Conservation (phyloP, 2,113 vertebrate genomes). For the Ictidomys tridecemlineatus region DNA sequence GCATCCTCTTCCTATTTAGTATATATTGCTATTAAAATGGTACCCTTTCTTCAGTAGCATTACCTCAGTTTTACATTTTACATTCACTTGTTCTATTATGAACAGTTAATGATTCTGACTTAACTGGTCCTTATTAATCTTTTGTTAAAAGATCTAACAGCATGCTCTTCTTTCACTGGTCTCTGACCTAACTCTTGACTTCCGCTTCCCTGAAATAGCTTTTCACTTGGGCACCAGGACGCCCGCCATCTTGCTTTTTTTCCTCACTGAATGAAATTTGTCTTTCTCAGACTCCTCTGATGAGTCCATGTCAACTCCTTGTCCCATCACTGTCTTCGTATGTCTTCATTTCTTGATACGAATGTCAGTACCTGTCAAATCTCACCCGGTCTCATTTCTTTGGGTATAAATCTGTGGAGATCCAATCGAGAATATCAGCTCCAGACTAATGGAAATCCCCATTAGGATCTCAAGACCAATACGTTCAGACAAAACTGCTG, state of each 20-base stretch:
- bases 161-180: neutral
- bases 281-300: neutral
- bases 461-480: neutral
- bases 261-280: neutral
- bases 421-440: neutral
- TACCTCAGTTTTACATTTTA: neutral
- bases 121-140: neutral
- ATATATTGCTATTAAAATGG: neutral
- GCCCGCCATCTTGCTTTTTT: neutral
- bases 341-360: neutral
- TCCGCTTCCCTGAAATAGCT: neutral
- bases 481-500: neutral
- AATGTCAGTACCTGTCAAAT: neutral
- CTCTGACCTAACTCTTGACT: neutral
- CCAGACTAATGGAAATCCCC: neutral
- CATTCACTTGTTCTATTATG: neutral
- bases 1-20: neutral
- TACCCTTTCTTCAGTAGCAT: neutral
- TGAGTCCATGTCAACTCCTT: neutral
- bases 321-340: neutral
- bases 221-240: neutral
- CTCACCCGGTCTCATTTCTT: neutral
- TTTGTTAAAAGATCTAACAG: neutral
- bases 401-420: neutral
- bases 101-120: neutral